A percentile compares a stretch with the other conserved stretches of the same genome.
These are phyloP conservation scores for Salpingus planirostris DNA, from an alignment of 2,888 invertebrate species.

Conservation along the genomic window DNA sequence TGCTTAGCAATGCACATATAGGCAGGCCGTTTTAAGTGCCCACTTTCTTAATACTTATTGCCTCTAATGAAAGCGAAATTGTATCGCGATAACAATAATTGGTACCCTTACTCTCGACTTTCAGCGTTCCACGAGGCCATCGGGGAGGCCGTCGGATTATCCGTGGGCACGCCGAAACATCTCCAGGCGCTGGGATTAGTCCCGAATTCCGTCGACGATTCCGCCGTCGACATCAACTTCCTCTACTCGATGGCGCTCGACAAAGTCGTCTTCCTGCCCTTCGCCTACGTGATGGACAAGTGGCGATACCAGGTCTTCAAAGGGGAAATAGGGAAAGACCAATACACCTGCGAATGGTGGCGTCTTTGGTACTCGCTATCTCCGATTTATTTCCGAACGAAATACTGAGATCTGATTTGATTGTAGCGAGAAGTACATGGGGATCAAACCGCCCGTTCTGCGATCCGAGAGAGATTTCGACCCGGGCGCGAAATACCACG, in stretches of 20 bases:
- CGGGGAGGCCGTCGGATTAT: slow-evolving; percentile 80
- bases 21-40: too few relatives aligned
- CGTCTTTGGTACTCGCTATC: slow-evolving; percentile 53
- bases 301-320: slow-evolving; percentile 84
- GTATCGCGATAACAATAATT: slow-evolving; percentile 4
- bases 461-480: slow-evolving; percentile 86
- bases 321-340: slow-evolving; percentile 61
- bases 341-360: slow-evolving; percentile 87
- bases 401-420: neutral
- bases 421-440: slow-evolving; percentile 70
- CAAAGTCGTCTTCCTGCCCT: slow-evolving; percentile 76
- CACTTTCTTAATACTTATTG: too few relatives aligned
- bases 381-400: neutral
- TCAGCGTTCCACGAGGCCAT: slow-evolving; percentile 88
- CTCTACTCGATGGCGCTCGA: slow-evolving; percentile 79
- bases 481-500: slow-evolving; percentile 86
- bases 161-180: slow-evolving; percentile 76
- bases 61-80: slow-evolving; percentile 12
- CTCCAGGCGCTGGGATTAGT: slow-evolving; percentile 74
- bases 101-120: slow-evolving; percentile 18
- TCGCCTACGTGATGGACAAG: slow-evolving; percentile 72
- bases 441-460: slow-evolving; percentile 76
- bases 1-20: slow-evolving; percentile 7
- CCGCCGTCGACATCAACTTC: slow-evolving; percentile 76
- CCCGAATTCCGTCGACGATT: slow-evolving; percentile 71